These are phyloP conservation scores for Bombylius major DNA, from an alignment of 2,888 invertebrate genomes.

Conservation along the genomic window DNA sequence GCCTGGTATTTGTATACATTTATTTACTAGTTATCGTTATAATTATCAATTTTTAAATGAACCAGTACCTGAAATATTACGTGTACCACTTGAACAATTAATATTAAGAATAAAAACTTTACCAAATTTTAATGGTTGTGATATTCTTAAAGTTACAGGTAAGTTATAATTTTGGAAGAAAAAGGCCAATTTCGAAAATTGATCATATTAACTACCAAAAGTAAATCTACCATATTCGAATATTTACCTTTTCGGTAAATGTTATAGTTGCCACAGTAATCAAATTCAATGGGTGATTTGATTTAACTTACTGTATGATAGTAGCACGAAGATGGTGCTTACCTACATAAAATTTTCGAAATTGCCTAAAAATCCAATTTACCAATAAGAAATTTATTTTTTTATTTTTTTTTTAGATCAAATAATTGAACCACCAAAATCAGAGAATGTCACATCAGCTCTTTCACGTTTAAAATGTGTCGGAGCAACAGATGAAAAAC, in stretches of 20 bases:
- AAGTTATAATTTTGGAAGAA: not conserved
- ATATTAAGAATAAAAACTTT: constrained; percentile 63
- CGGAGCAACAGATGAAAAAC: constrained; percentile 63
- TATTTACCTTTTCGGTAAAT: too few relatives aligned
- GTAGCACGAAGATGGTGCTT: too few relatives aligned
- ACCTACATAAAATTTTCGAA: too few relatives aligned
- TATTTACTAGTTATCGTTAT: constrained; percentile 66
- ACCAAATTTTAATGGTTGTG: constrained; percentile 25
- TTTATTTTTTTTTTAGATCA: constrained; percentile 38
- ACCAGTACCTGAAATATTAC: constrained; percentile 78
- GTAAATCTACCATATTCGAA: too few relatives aligned
- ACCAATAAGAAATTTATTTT: too few relatives aligned
- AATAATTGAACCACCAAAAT: constrained; percentile 60
- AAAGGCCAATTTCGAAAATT: not conserved
- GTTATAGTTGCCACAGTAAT: too few relatives aligned
- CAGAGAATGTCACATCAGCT: constrained; percentile 54
- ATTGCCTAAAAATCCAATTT: too few relatives aligned
- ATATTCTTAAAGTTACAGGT: constrained; percentile 27
- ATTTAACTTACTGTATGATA: too few relatives aligned
- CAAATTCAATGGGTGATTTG: too few relatives aligned
- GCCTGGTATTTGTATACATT: constrained; percentile 70
- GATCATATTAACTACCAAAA: too few relatives aligned
- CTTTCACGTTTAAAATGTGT: constrained; percentile 58
- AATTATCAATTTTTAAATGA: constrained; percentile 53
- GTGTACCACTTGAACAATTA: constrained; percentile 76